These are phyloP conservation scores for Chloroceryle amazona DNA, from an alignment of 2,797 vertebrate species.

Conservation along the genomic window DNA sequence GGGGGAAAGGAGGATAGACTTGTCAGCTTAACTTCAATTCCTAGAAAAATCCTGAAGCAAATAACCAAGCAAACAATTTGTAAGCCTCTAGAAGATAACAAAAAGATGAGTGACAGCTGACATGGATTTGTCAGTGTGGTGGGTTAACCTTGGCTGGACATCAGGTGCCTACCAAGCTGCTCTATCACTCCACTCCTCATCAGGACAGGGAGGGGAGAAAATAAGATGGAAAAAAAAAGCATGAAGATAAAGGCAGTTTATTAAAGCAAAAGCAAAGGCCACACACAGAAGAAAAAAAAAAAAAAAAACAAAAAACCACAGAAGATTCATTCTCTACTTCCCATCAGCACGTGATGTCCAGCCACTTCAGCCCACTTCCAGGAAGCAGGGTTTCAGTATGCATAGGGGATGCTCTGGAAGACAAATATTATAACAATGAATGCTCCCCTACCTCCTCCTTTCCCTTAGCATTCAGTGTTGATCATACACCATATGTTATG, in stretches of 20 bases:
- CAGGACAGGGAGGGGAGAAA: background rate
- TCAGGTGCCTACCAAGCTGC: background rate
- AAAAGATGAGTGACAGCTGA: slow-evolving; percentile 62
- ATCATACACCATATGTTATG: background rate
- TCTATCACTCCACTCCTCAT: background rate
- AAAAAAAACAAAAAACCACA: no score
- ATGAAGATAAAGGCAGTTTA: background rate
- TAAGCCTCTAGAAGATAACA: slow-evolving; percentile 47
- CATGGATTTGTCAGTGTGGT: slow-evolving; percentile 25
- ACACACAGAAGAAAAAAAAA: background rate
- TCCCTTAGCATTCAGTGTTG: background rate
- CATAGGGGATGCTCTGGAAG: background rate
- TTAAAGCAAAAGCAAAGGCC: background rate
- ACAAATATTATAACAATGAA: rapidly evolving
- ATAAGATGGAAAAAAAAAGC: background rate
- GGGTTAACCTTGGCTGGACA: background rate
- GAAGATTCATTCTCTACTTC: background rate
- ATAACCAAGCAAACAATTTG: slow-evolving; percentile 58
- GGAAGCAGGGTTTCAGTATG: background rate
- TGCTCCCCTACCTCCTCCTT: rapidly evolving
- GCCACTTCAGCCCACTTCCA: background rate
- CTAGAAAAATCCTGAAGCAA: slow-evolving; percentile 60
- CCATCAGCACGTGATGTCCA: background rate
- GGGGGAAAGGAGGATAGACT: background rate
- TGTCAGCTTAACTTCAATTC: slow-evolving; percentile 65